Evolutionary conservation across 2,113 vertebrate genomes (phyloP).

Genomic region (Megaceryle torquata): DNA sequence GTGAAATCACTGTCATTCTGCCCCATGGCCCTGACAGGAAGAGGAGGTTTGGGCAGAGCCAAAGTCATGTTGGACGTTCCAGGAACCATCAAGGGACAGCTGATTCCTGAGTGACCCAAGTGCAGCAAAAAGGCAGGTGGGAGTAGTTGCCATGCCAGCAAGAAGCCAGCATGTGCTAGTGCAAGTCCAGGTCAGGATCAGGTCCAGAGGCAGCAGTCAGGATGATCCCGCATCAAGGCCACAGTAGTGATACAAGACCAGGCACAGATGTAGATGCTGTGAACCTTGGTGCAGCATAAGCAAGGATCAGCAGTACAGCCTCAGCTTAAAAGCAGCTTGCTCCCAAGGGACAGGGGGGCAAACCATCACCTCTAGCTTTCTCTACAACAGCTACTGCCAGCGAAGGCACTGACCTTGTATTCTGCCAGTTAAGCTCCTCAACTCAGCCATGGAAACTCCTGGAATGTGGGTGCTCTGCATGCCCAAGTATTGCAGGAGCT

Average conservation of each 20-base stretch:
- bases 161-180: neutral
- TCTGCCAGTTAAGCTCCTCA: neutral
- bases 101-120: neutral
- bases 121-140: neutral
- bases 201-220: neutral
- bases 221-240: neutral
- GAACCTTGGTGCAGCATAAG: neutral
- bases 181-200: neutral
- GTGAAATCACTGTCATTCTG: neutral
- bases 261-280: fast-evolving
- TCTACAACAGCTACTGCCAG: neutral
- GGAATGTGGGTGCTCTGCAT: fast-evolving
- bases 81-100: neutral
- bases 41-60: neutral
- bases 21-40: neutral
- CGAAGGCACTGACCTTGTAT: neutral
- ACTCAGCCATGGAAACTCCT: neutral
- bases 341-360: neutral
- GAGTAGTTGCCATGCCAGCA: neutral
- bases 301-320: fast-evolving
- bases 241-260: neutral
- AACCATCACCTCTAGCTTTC: neutral
- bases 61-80: neutral
- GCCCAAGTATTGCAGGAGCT: neutral
- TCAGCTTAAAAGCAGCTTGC: neutral